Conservation (phyloP, 2,888 invertebrate species). For the Steromphala cineraria region DNA sequence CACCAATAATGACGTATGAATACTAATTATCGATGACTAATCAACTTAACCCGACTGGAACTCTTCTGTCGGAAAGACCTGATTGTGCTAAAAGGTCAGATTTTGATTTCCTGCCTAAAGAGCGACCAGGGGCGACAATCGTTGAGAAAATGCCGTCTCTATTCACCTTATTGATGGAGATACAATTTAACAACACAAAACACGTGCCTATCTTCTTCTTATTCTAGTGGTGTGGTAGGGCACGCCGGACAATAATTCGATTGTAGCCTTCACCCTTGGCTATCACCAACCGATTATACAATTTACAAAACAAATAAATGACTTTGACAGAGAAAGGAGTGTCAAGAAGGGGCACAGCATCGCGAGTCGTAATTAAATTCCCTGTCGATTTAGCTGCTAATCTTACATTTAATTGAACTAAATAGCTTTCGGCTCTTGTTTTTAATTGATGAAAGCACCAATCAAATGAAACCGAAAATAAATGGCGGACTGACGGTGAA, state of each 20-base stretch:
- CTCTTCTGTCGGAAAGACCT: too few species aligned
- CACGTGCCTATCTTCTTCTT: slow-evolving; percentile 16
- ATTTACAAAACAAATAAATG: slow-evolving; percentile 31
- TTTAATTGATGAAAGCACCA: slow-evolving; percentile 26
- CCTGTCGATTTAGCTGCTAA: slow-evolving; percentile 23
- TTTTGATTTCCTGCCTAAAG: neutral
- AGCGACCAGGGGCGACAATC: neutral
- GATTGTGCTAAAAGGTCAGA: neutral
- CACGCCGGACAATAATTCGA: slow-evolving; percentile 4
- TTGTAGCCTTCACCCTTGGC: slow-evolving; percentile 19
- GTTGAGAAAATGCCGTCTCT: neutral
- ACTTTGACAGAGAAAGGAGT: slow-evolving; percentile 14
- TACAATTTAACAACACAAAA: slow-evolving; percentile 18
- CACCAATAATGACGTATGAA: too few species aligned
- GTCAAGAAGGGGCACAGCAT: slow-evolving; percentile 10
- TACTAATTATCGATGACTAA: too few species aligned
- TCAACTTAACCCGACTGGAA: too few species aligned
- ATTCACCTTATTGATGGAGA: neutral
- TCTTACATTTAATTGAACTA: slow-evolving; percentile 22
- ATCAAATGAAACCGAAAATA: slow-evolving; percentile 22
- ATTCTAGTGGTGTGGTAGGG: slow-evolving; percentile 3
- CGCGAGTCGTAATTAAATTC: slow-evolving; percentile 23
- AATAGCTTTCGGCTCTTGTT: slow-evolving; percentile 24
- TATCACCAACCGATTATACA: slow-evolving; percentile 20
- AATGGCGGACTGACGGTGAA: neutral